Evolutionary conservation across 2,797 vertebrate species (phyloP), one percentile per base, ranked within the genome.

Genomic region (Sebastes trivittatus): DNA sequence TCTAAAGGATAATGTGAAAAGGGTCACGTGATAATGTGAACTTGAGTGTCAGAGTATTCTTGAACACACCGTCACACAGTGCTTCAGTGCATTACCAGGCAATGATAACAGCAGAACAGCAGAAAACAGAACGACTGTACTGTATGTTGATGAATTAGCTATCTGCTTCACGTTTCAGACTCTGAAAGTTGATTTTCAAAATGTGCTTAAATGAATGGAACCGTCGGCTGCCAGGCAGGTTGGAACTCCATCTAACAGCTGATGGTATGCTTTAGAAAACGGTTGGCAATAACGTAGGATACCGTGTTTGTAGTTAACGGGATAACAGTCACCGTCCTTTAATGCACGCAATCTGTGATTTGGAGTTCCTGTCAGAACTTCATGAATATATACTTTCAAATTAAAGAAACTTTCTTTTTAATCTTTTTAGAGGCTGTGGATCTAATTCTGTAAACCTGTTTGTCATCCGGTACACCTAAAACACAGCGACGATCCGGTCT

Each of bases 401-500:
- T 70, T 38, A 32, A 27, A 65, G 13, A 76, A 65, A 25, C 22
- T 75, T 61, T 16, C 6, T 18, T 63, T 61, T 52, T 2, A 20
- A 60, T 34, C 32, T 18, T 49, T 65, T 55, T 20, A n/a, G 2
- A 49, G 20, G 49, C 49, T 65, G 6, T 10, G 9, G 11, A 66
- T 65, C 54, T 9, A 23, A 72, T 54, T 69, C 65, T 6, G 8
- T 30, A 32, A 22, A 63, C 29, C 52, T 60, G 63, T 71, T 63
- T 64, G 42, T 78, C 65, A 81, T 69, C 7, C 46, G 38, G 56
- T 70, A 7, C 11, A 36, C 61, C 58, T 67, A 75, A 84, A 88
- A 81, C 72, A 65, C 72, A 65, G 34, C 3, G 64, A 78, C n/a
- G 75, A 78, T 80, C 72, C 58, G 78, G 61, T 87, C 82, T 11